These are phyloP conservation scores for Branchellion lobata DNA, from an alignment of 2,888 invertebrate genomes.

Conservation along the genomic window DNA sequence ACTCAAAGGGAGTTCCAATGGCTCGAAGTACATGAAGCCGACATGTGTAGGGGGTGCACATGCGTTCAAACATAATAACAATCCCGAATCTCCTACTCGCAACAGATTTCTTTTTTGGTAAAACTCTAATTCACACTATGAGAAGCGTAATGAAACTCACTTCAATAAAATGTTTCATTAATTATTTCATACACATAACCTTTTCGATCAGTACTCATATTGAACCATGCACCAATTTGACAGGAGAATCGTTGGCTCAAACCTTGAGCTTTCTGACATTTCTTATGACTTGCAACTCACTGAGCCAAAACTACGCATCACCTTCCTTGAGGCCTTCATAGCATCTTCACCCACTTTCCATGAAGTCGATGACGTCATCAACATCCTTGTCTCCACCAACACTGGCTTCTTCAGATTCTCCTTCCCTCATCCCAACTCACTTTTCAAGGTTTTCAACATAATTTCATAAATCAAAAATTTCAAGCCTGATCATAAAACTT, in stretches of 20 bases:
- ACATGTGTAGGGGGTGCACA: neutral
- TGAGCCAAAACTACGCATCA: neutral
- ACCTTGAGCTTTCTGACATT: neutral
- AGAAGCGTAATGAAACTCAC: too few relatives aligned
- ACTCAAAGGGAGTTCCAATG: neutral
- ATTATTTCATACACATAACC: too few relatives aligned
- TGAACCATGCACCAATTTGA: too few relatives aligned
- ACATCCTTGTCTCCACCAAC: neutral
- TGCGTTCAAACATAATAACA: constrained; percentile 14
- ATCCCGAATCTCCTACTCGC: neutral
- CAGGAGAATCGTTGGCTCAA: neutral
- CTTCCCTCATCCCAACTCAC: neutral
- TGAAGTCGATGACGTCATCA: neutral
- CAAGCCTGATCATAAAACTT: neutral
- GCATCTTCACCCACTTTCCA: neutral
- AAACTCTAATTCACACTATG: too few relatives aligned
- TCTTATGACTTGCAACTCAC: neutral
- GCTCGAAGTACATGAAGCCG: neutral
- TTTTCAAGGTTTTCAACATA: neutral
- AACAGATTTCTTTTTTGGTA: neutral
- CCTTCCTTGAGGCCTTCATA: neutral
- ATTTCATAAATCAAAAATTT: neutral
- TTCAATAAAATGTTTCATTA: too few relatives aligned
- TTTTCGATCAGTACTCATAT: too few relatives aligned
- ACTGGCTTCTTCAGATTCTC: neutral